These are phyloP conservation scores for Morpho deidamia DNA, from an alignment of 2,888 invertebrate species.

Conservation along the genomic window DNA sequence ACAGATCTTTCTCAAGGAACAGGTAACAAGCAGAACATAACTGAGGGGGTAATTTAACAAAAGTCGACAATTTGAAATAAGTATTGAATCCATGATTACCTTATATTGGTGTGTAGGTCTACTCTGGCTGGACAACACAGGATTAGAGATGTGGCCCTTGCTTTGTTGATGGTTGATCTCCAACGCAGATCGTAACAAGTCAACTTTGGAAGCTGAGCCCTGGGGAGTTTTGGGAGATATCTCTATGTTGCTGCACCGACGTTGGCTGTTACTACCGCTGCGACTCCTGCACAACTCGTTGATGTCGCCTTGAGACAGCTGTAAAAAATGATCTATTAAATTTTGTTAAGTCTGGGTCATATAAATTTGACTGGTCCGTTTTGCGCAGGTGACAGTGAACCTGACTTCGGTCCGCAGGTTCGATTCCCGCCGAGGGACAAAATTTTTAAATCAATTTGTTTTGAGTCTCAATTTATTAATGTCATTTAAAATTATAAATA, in stretches of 20 bases:
- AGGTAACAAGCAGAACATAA: too few relatives aligned
- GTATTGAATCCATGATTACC: too few relatives aligned
- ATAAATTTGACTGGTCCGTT: neutral
- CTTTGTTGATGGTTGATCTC: constrained; percentile 81
- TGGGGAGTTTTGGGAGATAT: constrained; percentile 55
- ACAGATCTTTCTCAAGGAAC: too few relatives aligned
- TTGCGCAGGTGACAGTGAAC: too few relatives aligned
- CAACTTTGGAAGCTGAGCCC: constrained; percentile 80
- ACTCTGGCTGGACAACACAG: constrained; percentile 64
- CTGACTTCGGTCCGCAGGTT: too few relatives aligned
- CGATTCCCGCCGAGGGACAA: too few relatives aligned
- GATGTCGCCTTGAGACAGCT: constrained; percentile 75
- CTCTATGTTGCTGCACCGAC: constrained; percentile 79
- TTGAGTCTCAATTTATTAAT: too few relatives aligned
- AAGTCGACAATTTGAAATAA: too few relatives aligned
- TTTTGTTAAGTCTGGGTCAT: neutral
- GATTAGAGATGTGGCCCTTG: constrained; percentile 79
- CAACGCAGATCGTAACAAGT: constrained; percentile 82
- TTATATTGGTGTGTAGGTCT: constrained; percentile 57
- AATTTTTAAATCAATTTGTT: too few relatives aligned
- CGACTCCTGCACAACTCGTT: constrained; percentile 68
- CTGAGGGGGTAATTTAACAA: neutral
- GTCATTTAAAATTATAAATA: too few relatives aligned
- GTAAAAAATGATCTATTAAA: neutral
- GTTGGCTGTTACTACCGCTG: constrained; percentile 68